A percentile compares a stretch with the other conserved stretches of the same genome.
Conservation (phyloP, 2,888 invertebrate genomes). For the Oxyscelio sp. region DNA sequence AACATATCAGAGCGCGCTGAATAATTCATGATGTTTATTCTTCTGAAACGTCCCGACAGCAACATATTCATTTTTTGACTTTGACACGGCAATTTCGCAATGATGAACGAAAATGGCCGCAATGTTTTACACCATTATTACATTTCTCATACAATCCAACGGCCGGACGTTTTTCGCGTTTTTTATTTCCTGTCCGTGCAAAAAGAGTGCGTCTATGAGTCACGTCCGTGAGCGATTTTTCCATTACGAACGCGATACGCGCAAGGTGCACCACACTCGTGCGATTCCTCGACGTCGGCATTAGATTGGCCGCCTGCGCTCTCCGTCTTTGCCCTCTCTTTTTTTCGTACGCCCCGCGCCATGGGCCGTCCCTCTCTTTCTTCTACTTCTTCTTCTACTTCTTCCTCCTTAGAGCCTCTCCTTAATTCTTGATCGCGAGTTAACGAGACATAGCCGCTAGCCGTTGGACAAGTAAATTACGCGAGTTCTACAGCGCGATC, state of each 20-base stretch:
- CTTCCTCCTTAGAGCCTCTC: slow-evolving; percentile 74
- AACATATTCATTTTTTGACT: slow-evolving; percentile 66
- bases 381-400: slow-evolving; percentile 26
- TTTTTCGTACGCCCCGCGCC: slow-evolving; percentile 30
- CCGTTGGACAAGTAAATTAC: slow-evolving; percentile 87
- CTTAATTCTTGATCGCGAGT: slow-evolving; percentile 86
- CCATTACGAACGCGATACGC: slow-evolving; percentile 62
- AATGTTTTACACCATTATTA: slow-evolving; percentile 51
- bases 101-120: slow-evolving; percentile 56
- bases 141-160: slow-evolving; percentile 49
- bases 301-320: slow-evolving; percentile 74
- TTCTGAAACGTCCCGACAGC: slow-evolving; percentile 62
- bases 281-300: slow-evolving; percentile 51
- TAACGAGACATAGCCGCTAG: slow-evolving; percentile 87
- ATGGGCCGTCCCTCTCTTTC: slow-evolving; percentile 21
- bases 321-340: neutral
- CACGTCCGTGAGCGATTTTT: slow-evolving; percentile 69
- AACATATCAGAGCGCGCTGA: slow-evolving; percentile 56
- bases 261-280: slow-evolving; percentile 57
- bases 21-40: slow-evolving; percentile 69
- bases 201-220: slow-evolving; percentile 50
- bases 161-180: slow-evolving; percentile 26
- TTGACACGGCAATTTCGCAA: slow-evolving; percentile 56
- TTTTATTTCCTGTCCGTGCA: slow-evolving; percentile 19
- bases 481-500: slow-evolving; percentile 79